Evolutionary conservation across 2,888 invertebrate species (phyloP), one percentile per base, ranked within the genome.

Genomic region (Pyrgus malvae): DNA sequence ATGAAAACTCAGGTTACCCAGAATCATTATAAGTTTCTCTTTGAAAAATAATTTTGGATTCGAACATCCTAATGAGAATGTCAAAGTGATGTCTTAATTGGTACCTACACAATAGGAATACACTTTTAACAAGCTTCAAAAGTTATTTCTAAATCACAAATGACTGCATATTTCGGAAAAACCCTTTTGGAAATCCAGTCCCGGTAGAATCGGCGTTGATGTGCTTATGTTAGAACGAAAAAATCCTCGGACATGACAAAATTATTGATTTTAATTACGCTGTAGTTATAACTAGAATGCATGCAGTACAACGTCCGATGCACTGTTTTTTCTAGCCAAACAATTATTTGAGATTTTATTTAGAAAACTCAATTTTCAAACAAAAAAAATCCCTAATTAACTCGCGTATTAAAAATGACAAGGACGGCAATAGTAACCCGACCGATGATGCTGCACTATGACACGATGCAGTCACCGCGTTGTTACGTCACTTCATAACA

Each of bases 401-500:
- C 33, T 51, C 27, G 33, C 35, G 2, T 51, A 42, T 51, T 42
- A 44, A 5, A 12, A 78, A 81, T 33, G 42, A 51, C 33, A 51
- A 29, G 37, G 44, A 44, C 2, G 21, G 37, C 37, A 25, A 78
- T 69, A 71, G 67, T 76, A 70, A 83, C 45, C 75, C 81, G 75
- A 58, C 81, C 57, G 66, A 76, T 66, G 77, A 64, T 38, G 72
- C 77, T 70, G 64, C 67, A 64, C 64, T 70, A 66, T 64, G 67
- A 58, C 67, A 67, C 66, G 60, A 67, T 70, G 74, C 73, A 66
- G 76, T 74, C 72, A 64, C n/a, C 72, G 73, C 72, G 68, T 63
- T 64, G 61, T 83, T 83, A 79, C 81, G 75, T 81, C 83, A 83
- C 82, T 78, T 66, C 71, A 63, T 12, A 69, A 76, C 70, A 67